These are phyloP conservation scores for Ctenoplectra terminalis DNA, from an alignment of 1,140 invertebrate species.

Conservation along the genomic window DNA sequence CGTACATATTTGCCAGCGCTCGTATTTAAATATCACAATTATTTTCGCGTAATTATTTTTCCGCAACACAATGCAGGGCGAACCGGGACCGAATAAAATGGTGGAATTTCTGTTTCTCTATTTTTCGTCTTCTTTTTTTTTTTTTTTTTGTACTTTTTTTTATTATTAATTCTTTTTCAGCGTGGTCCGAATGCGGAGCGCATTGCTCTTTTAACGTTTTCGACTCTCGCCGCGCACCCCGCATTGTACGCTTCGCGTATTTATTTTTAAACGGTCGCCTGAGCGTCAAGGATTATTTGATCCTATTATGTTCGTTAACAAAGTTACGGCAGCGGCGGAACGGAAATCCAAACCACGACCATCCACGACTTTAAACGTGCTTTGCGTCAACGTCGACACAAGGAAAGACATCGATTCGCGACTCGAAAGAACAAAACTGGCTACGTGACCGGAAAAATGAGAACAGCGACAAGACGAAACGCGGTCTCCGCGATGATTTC, in stretches of 20 bases:
- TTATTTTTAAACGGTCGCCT: conserved; percentile 3
- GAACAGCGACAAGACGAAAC: not conserved
- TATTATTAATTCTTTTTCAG: not conserved
- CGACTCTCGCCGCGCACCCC: not conserved
- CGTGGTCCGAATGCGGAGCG: not conserved
- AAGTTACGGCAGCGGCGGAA: no score
- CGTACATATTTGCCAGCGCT: not conserved
- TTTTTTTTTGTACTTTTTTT: fast-evolving
- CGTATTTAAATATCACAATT: conserved; percentile 34
- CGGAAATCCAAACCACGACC: not conserved
- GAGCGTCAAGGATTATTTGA: conserved; percentile 7
- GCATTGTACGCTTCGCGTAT: not conserved
- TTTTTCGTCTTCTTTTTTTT: not conserved
- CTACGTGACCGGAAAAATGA: not conserved
- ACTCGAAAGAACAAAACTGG: no score
- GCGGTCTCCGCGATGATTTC: not conserved
- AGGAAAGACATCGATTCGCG: not conserved
- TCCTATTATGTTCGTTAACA: conserved; percentile 32
- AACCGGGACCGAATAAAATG: not conserved
- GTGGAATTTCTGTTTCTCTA: not conserved
- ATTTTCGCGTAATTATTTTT: conserved; percentile 26
- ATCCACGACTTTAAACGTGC: not conserved
- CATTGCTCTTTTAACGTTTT: not conserved
- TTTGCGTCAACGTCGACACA: not conserved
- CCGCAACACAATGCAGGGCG: not conserved